Evolutionary conservation across 1,140 invertebrate genomes (phyloP), one percentile per base, ranked within the genome.

Genomic region (Frieseomelitta varia): DNA sequence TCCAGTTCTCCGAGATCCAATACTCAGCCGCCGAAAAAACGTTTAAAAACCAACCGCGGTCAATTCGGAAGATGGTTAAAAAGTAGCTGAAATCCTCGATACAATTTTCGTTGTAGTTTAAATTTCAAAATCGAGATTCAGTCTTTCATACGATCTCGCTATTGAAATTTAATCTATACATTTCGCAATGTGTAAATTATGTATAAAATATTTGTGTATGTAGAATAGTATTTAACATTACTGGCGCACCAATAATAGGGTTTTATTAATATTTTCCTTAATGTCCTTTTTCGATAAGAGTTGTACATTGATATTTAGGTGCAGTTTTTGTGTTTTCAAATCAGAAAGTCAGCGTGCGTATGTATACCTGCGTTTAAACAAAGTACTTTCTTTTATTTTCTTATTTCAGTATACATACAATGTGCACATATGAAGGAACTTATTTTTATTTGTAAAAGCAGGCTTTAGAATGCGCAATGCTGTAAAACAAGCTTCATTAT

Each of bases 191-290:
- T 94, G 91, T 94, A 94, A 90, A 94, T 94, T 93, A 68, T 93
- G 92, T 93, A 93, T 91, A 94, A 89, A 92, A 92, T 88, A 87
- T 92, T 94, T 92, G 90, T 94, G 90, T 92, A 93, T 90, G 91
- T 92, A 90, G 86, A 89, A 85, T 92, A 94, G 93, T 95, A 95
- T 94, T 94, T 94, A 93, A 92, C 84, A 88, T 82, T 82, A 81
- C 79, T 90, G 84, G 89, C 68, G 68, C 87, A 90, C 87, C 78
- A 83, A 78, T 69, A 39, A 86, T 92, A 91, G 83, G 88, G 87
- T 87, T 91, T 88, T 91, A 91, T 87, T 91, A 82, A 91, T 90
- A 88, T 87, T 85, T 78, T 90, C 86, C 84, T 87, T 89, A 86
- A 86, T 86, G 68, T 87, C 80, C 79, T 77, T 88, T 85, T 79